A percentile compares a stretch with the other conserved stretches of the same genome.
phyloP scores from a whole-genome alignment of 2,113 vertebrate genomes.

The Irena cyanogastra region DNA sequence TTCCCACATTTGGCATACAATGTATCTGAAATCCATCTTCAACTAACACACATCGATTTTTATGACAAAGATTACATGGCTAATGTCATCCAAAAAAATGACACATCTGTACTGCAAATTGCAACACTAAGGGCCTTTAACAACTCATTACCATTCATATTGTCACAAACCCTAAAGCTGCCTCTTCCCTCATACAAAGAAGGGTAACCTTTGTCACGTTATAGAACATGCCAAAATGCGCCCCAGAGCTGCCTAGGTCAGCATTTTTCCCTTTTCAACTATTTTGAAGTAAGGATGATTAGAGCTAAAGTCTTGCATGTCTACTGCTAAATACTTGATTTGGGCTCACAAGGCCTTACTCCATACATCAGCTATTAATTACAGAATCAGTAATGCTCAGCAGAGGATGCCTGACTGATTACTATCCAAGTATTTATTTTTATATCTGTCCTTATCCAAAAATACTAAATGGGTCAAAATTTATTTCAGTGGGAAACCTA shows the following conservation, averaged over 20 bases:
- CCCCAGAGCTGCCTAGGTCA: neutral
- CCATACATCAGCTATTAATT: neutral
- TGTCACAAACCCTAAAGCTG: neutral
- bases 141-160: neutral
- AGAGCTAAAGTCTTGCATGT: neutral
- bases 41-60: neutral
- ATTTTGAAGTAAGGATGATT: neutral
- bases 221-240: neutral
- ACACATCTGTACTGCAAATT: neutral
- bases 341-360: neutral
- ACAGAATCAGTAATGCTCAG: neutral
- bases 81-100: neutral
- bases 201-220: neutral
- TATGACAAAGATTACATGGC: neutral
- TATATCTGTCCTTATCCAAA: neutral
- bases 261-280: neutral
- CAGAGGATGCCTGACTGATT: neutral
- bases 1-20: neutral
- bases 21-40: neutral
- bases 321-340: neutral
- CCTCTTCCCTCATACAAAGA: neutral
- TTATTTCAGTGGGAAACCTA: neutral
- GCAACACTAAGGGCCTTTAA: neutral
- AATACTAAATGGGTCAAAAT: conserved; percentile 25
- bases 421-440: neutral